phyloP scores from a whole-genome alignment of 1,140 invertebrate genomes.

The Telenomus remus region DNA sequence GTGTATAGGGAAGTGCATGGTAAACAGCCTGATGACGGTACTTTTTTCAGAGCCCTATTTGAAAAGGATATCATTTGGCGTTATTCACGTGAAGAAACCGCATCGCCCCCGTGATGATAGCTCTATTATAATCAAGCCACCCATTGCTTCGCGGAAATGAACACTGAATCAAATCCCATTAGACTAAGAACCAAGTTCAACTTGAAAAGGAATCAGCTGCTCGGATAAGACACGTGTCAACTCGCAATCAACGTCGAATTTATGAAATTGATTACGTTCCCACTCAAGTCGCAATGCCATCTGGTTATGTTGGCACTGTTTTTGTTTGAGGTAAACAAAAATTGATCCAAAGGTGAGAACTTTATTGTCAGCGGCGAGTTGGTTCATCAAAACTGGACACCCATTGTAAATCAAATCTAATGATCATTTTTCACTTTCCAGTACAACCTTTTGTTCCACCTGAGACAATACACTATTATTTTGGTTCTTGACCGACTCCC shows the following conservation, averaged over 20 bases:
- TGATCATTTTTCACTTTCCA: too few relatives aligned
- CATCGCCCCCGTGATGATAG: slow-evolving; percentile 70
- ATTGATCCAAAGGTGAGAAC: too few relatives aligned
- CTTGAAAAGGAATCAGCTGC: slow-evolving; percentile 26
- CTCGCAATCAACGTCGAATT: too few relatives aligned
- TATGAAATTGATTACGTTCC: not conserved
- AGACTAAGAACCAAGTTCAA: not conserved
- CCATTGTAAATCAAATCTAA: too few relatives aligned
- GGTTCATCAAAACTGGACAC: too few relatives aligned
- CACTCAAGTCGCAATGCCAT: slow-evolving; percentile 7
- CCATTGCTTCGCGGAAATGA: slow-evolving; percentile 65
- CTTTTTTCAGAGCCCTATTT: slow-evolving; percentile 65
- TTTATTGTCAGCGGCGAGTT: too few relatives aligned
- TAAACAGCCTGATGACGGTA: slow-evolving; percentile 66
- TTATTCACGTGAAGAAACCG: slow-evolving; percentile 67
- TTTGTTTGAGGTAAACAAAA: too few relatives aligned
- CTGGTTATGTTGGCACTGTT: not conserved
- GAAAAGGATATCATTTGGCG: slow-evolving; percentile 70
- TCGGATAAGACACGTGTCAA: not conserved
- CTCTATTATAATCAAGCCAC: slow-evolving; percentile 74
- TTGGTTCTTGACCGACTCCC: too few relatives aligned
- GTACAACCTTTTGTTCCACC: too few relatives aligned
- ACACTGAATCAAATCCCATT: slow-evolving; percentile 48
- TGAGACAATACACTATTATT: too few relatives aligned
- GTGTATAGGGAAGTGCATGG: slow-evolving; percentile 2